These are phyloP conservation scores for Acanthoscelides obtectus DNA, from an alignment of 2,888 invertebrate genomes.

Conservation along the genomic window DNA sequence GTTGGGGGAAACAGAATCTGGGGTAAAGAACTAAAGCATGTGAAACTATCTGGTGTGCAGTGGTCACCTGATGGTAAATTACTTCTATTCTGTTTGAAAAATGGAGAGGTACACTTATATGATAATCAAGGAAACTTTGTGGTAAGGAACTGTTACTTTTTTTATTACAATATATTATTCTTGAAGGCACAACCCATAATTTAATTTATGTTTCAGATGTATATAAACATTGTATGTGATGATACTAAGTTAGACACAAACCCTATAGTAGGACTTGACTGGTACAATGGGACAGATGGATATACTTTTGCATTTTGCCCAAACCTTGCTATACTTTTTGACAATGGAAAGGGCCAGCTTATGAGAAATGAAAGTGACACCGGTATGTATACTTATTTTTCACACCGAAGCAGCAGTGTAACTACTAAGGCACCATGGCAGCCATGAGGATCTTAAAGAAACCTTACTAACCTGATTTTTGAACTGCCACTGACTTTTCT, in stretches of 20 bases:
- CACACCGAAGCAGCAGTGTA: too few relatives aligned
- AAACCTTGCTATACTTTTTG: conserved; percentile 81
- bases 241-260: conserved; percentile 37
- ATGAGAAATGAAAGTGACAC: conserved; percentile 89
- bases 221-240: conserved; percentile 62
- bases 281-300: conserved; percentile 80
- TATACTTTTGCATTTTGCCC: conserved; percentile 65
- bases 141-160: conserved; percentile 45
- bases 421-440: too few relatives aligned
- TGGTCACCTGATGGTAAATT: conserved; percentile 95
- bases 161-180: conserved; percentile 3
- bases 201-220: conserved; percentile 57
- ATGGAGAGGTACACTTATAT: conserved; percentile 91
- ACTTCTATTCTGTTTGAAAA: conserved; percentile 82
- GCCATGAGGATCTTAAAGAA: too few relatives aligned
- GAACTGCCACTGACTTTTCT: too few relatives aligned
- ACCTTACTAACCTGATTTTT: too few relatives aligned
- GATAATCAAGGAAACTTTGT: conserved; percentile 85
- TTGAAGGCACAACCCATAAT: conserved; percentile 1
- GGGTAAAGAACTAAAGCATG: conserved; percentile 93
- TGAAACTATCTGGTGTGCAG: conserved; percentile 78
- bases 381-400: conserved; percentile 57
- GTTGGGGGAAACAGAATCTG: conserved; percentile 97
- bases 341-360: conserved; percentile 79
- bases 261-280: conserved; percentile 73